phyloP scores from a whole-genome alignment of 2,797 vertebrate genomes.

The Acipenser oxyrinchus region DNA sequence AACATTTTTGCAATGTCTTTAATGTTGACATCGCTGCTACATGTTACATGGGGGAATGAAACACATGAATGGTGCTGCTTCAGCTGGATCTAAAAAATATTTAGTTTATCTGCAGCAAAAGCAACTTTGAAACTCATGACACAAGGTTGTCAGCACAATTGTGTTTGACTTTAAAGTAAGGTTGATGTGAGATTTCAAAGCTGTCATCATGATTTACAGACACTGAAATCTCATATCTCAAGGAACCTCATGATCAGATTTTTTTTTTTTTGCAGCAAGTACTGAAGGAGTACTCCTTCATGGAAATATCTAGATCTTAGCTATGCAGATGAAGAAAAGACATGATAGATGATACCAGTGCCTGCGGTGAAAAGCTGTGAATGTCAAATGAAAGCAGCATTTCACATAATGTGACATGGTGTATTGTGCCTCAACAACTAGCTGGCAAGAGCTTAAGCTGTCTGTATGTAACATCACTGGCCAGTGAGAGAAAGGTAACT shows the following conservation, averaged over 20 bases:
- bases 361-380: not conserved
- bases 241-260: not conserved
- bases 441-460: no score
- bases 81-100: not conserved
- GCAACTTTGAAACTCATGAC: not conserved
- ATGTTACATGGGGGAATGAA: not conserved
- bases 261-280: not conserved
- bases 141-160: not conserved
- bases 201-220: not conserved
- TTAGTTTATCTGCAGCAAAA: slow-evolving; percentile 1
- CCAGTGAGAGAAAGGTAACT: no score
- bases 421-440: no score
- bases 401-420: not conserved
- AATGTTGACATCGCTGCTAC: no score
- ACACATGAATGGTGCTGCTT: not conserved
- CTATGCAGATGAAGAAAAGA: slow-evolving; percentile 4
- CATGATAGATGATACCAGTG: not conserved
- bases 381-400: not conserved
- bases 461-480: no score
- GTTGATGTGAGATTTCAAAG: slow-evolving; percentile 1
- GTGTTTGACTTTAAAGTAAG: not conserved
- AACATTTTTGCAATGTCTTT: no score
- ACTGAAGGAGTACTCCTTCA: not conserved
- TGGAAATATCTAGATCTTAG: slow-evolving; percentile 1
- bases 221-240: not conserved